Percentiles rank a stretch among this genome's conserved stretches.
phyloP scores from a whole-genome alignment of 1,140 invertebrate species.

The Drosophila jambulina region DNA sequence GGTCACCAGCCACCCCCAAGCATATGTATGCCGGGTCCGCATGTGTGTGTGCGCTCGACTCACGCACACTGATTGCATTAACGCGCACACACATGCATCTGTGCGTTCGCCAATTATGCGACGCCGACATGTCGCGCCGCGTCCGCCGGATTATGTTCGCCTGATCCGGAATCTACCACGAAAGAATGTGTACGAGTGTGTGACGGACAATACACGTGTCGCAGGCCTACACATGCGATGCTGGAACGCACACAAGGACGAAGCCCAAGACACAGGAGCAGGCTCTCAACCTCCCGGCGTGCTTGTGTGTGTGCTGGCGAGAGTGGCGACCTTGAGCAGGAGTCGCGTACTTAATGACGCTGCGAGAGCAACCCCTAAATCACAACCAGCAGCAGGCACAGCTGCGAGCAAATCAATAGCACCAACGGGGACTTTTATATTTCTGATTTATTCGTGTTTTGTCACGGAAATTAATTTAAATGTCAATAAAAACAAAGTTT shows the following conservation, averaged over 20 bases:
- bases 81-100: slow-evolving; percentile 16
- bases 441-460: accelerated
- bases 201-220: slow-evolving; percentile 61
- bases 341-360: slow-evolving; percentile 19
- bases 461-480: not conserved
- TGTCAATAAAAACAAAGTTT: not conserved
- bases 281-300: not conserved
- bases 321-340: slow-evolving; percentile 61
- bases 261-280: slow-evolving; percentile 33
- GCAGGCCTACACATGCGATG: slow-evolving; percentile 38
- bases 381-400: slow-evolving; percentile 3
- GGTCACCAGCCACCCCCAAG: slow-evolving; percentile 1
- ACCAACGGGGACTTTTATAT: not conserved
- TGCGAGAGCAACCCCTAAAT: slow-evolving; percentile 58
- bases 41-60: slow-evolving; percentile 17
- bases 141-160: slow-evolving; percentile 53
- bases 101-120: slow-evolving; percentile 50
- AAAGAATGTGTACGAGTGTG: slow-evolving; percentile 84
- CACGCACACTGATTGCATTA: slow-evolving; percentile 57
- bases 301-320: not conserved
- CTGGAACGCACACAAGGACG: slow-evolving; percentile 28
- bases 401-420: not conserved
- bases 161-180: slow-evolving; percentile 77
- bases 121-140: slow-evolving; percentile 17
- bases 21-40: not conserved